These are phyloP conservation scores for Leistus spinibarbis DNA, from an alignment of 2,888 invertebrate species.

Conservation along the genomic window DNA sequence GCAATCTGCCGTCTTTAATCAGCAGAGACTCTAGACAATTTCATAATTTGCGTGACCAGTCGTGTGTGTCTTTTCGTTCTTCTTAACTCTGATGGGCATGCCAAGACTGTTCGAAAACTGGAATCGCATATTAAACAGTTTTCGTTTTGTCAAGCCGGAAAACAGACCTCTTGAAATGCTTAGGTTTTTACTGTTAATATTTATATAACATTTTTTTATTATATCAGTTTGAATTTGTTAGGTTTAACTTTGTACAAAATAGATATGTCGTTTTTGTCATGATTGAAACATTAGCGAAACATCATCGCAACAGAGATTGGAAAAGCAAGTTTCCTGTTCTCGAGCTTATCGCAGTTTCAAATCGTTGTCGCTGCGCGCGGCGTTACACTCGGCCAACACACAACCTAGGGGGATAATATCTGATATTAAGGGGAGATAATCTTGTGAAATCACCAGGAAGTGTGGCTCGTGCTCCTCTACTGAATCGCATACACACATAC, in stretches of 20 bases:
- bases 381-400: neutral
- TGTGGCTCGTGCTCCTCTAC: constrained; percentile 17
- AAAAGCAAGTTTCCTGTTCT: neutral
- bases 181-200: too few relatives aligned
- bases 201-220: too few relatives aligned
- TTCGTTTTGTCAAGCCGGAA: neutral
- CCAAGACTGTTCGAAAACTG: neutral
- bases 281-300: constrained; percentile 32
- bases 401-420: constrained; percentile 21
- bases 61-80: constrained; percentile 32
- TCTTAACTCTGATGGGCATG: neutral
- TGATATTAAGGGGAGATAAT: constrained; percentile 36
- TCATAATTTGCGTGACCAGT: constrained; percentile 38
- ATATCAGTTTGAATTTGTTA: too few relatives aligned
- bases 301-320: neutral
- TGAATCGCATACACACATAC: constrained; percentile 13
- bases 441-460: constrained; percentile 35
- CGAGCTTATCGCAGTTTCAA: neutral
- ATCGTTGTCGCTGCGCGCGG: neutral
- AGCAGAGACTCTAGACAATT: constrained; percentile 33
- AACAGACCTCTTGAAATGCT: too few relatives aligned
- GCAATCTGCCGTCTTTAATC: constrained; percentile 37
- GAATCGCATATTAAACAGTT: neutral
- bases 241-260: too few relatives aligned
- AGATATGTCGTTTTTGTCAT: neutral